phyloP scores from a whole-genome alignment of 1,140 invertebrate species.

The Macrostomum lignano region DNA sequence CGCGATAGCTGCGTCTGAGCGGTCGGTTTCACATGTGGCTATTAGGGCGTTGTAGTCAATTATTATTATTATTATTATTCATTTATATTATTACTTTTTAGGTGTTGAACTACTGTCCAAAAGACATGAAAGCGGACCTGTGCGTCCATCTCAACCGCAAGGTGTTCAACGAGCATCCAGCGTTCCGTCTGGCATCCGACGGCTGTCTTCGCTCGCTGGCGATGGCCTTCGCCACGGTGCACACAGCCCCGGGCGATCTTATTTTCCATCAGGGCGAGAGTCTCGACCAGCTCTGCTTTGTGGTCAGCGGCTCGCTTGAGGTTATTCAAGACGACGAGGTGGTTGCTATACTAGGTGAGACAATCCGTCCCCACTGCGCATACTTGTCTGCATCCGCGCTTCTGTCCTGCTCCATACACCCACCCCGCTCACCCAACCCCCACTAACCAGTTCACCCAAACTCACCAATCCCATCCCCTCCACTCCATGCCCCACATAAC shows the following conservation, averaged over 20 bases:
- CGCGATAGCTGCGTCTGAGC: too few species aligned
- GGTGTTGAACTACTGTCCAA: slow-evolving; percentile 97
- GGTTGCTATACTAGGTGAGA: slow-evolving; percentile 57
- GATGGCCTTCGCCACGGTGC: slow-evolving; percentile 53
- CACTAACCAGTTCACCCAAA: too few species aligned
- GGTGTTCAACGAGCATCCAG: slow-evolving; percentile 97
- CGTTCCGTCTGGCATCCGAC: slow-evolving; percentile 82
- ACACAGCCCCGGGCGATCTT: slow-evolving; percentile 25
- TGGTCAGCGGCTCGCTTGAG: slow-evolving; percentile 87
- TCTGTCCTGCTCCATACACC: too few species aligned
- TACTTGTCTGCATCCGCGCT: too few species aligned
- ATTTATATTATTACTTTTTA: slow-evolving; percentile 27
- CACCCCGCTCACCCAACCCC: too few species aligned
- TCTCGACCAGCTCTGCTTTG: slow-evolving; percentile 91
- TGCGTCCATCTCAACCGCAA: slow-evolving; percentile 97
- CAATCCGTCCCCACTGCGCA: background rate
- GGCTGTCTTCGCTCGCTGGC: slow-evolving; percentile 84
- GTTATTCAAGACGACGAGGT: slow-evolving; percentile 99
- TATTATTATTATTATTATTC: too few species aligned
- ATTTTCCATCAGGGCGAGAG: slow-evolving; percentile 48
- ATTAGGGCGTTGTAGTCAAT: too few species aligned
- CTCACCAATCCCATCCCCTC: too few species aligned
- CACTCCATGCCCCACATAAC: too few species aligned
- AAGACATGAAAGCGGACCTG: slow-evolving; percentile 99
- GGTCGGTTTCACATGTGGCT: too few species aligned